Evolutionary conservation across 1,140 invertebrate genomes (phyloP), one percentile per base, ranked within the genome.

Genomic region (Drosophila setifemur): DNA sequence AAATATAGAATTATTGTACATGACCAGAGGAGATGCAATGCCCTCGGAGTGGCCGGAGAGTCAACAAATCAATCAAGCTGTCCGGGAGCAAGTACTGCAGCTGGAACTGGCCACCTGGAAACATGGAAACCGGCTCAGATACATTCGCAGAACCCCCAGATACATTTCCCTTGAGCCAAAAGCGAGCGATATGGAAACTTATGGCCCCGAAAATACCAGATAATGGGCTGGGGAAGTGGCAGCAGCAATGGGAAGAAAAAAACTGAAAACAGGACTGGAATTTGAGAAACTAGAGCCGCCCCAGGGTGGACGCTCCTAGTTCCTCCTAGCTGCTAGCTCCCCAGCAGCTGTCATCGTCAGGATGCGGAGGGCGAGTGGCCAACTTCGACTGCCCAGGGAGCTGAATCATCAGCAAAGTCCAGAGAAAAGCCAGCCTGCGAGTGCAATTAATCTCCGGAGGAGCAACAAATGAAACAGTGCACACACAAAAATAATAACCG

Each of bases 31-130:
- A 16, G 33, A 23, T 45, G 58, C 37, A 35, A 25, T 25, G 21
- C 40, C 39, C 49, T 26, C 23, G 12, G 12, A 8, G 33, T 14
- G 14, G 33, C 23, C 5, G 16, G 23, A 19, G 23, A 49, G 61
- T 66, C 61, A 64, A 66, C 61, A 66, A 64, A 66, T 66, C 58
- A 66, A 66, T 66, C 61, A 66, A 66, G 33, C 44, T 64, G 61
- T 66, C 55, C 55, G 9, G 4, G 18, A 21, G 33, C 11, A 33
- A 48, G n/a, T n/a, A n/a, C n/a, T n/a, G n/a, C n/a, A 35, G 29
- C n/a, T 12, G 8, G 16, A 18, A 11, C 23, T 16, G n/a, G 31
- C 40, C 33, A 66, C 61, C 42, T 48, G 61, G 43, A 48, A 29
- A 37, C 12, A 14, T 9, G 11, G 49, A 11, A 33, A 23, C 6